Evolutionary conservation across 2,888 invertebrate genomes (phyloP).

Genomic region (Unio pictorum): DNA sequence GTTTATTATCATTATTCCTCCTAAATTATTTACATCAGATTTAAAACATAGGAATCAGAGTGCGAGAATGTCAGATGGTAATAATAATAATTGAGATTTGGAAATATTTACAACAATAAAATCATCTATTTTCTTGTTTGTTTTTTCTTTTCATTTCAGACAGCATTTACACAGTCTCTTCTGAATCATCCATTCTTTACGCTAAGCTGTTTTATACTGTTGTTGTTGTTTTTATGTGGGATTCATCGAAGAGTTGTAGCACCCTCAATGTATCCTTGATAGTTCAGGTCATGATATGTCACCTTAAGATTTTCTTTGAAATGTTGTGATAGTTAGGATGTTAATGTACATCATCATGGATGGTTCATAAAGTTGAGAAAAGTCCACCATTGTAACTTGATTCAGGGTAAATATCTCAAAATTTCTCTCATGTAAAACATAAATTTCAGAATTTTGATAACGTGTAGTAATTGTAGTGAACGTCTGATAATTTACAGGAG

Average conservation of each 20-base stretch:
- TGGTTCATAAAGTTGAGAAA: no score
- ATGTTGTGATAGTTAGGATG: neutral
- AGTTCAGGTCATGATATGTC: neutral
- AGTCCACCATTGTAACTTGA: no score
- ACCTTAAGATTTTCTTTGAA: neutral
- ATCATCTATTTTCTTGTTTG: neutral
- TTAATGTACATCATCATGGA: neutral
- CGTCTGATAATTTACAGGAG: no score
- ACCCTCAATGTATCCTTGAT: slow-evolving; percentile 75
- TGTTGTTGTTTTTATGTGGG: slow-evolving; percentile 90
- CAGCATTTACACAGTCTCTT: slow-evolving; percentile 82
- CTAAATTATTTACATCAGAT: no score
- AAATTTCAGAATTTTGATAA: no score
- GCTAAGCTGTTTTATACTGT: slow-evolving; percentile 79
- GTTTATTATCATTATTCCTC: no score
- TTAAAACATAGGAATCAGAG: no score
- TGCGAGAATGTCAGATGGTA: no score
- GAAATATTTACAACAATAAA: neutral
- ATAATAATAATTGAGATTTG: neutral
- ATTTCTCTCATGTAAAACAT: no score
- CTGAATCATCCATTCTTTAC: slow-evolving; percentile 96
- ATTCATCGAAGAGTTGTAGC: slow-evolving; percentile 97
- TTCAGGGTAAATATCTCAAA: no score
- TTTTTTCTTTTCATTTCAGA: slow-evolving; percentile 36
- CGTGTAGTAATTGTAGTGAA: no score